Percentiles rank a stretch among this genome's conserved stretches.
Conservation (phyloP, 2,113 vertebrate genomes). For the Ascaphus truei region DNA sequence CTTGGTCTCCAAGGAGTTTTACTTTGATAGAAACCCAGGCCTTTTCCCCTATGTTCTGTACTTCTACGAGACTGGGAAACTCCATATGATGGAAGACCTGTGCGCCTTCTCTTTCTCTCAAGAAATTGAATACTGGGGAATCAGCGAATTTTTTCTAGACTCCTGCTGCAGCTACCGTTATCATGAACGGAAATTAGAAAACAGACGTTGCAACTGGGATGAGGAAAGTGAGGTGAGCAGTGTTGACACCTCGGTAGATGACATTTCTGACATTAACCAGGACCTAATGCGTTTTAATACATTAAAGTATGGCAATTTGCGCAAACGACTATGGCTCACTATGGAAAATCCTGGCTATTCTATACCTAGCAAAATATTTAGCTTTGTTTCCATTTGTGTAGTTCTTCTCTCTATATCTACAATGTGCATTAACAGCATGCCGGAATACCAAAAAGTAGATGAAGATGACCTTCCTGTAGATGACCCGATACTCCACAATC, state of each 20-base stretch:
- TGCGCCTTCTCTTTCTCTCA: constrained; percentile 97
- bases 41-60: constrained; percentile 90
- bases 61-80: constrained; percentile 93
- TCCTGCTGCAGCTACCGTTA: constrained; percentile 92
- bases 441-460: constrained; percentile 84
- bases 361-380: constrained; percentile 93
- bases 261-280: constrained; percentile 89
- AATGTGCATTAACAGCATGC: constrained; percentile 96
- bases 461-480: constrained; percentile 64
- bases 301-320: constrained; percentile 73
- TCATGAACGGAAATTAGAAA: constrained; percentile 87
- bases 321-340: constrained; percentile 89
- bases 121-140: constrained; percentile 98
- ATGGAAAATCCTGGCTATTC: constrained; percentile 97
- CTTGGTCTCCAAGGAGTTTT: constrained; percentile 83
- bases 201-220: constrained; percentile 81
- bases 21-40: constrained; percentile 89
- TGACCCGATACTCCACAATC: constrained; percentile 70
- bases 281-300: constrained; percentile 83
- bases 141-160: constrained; percentile 92
- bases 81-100: constrained; percentile 94
- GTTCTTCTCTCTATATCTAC: constrained; percentile 86
- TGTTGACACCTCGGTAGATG: constrained; percentile 84
- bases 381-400: constrained; percentile 87
- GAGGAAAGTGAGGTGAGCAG: constrained; percentile 95